These are phyloP conservation scores for human (Homo sapiens) DNA, from an alignment of 2,113 vertebrate genomes.

Conservation along the genomic window DNA sequence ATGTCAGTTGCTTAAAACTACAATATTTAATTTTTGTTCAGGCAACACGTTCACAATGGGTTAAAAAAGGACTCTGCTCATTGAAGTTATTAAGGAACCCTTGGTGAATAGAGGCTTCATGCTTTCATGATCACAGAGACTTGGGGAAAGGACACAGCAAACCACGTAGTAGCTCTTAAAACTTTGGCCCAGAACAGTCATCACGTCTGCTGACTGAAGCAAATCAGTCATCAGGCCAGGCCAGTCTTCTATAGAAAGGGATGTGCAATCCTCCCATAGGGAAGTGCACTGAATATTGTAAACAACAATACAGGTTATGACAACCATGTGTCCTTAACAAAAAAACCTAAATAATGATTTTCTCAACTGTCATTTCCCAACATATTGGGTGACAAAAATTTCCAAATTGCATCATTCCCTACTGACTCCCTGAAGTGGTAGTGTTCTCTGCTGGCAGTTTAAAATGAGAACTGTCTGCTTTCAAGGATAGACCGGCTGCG, in stretches of 20 bases:
- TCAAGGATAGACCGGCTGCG: neutral
- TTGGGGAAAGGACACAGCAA: neutral
- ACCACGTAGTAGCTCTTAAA: neutral
- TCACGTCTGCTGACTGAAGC: neutral
- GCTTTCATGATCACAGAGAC: neutral
- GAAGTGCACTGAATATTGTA: neutral
- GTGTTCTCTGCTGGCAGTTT: neutral
- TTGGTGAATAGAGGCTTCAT: neutral
- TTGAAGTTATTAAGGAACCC: neutral
- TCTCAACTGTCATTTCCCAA: conserved; percentile 18
- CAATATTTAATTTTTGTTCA: neutral
- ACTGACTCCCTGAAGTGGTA: neutral
- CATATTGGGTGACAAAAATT: conserved; percentile 11
- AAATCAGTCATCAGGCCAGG: neutral
- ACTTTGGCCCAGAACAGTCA: neutral
- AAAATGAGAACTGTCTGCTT: conserved; percentile 40
- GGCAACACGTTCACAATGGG: neutral
- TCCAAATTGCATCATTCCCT: neutral
- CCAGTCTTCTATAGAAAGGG: neutral
- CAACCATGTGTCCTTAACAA: neutral
- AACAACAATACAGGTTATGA: neutral
- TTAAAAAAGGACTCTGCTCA: neutral
- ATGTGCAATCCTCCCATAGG: neutral
- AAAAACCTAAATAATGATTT: conserved; percentile 24
- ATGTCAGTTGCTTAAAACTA: neutral